Conservation (phyloP, 2,888 invertebrate genomes). For the Napeogenes inachia region DNA sequence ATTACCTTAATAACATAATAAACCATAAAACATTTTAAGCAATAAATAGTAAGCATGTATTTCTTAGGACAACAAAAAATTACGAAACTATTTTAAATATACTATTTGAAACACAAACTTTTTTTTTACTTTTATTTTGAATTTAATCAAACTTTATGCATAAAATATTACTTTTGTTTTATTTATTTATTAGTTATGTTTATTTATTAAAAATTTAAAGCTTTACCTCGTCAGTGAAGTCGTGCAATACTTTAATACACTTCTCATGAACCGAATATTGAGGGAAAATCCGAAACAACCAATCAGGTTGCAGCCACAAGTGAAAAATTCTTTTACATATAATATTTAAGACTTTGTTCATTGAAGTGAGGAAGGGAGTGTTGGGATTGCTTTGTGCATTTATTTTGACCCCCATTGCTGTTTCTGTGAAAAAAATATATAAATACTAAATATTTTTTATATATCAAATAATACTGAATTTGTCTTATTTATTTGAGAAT, state of each 20-base stretch:
- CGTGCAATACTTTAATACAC: constrained; percentile 75
- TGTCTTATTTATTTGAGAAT: not conserved
- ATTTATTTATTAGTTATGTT: too few relatives aligned
- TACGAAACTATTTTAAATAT: too few relatives aligned
- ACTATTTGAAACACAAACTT: too few relatives aligned
- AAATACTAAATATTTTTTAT: too few relatives aligned
- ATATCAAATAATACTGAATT: too few relatives aligned
- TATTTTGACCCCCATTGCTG: constrained; percentile 62
- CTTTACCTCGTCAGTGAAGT: constrained; percentile 72
- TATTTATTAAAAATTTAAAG: too few relatives aligned
- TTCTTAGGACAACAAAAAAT: not conserved
- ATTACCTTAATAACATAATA: constrained; percentile 44
- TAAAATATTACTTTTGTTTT: not conserved
- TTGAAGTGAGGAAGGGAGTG: constrained; percentile 49
- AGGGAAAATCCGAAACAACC: constrained; percentile 74
- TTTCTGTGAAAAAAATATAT: constrained; percentile 44
- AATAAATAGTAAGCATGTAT: not conserved
- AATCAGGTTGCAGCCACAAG: constrained; percentile 70
- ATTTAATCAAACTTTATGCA: too few relatives aligned
- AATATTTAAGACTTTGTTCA: constrained; percentile 48
- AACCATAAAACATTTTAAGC: not conserved
- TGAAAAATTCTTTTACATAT: constrained; percentile 62
- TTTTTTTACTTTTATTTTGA: too few relatives aligned
- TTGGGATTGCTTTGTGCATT: constrained; percentile 56
- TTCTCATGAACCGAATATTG: constrained; percentile 70